Evolutionary conservation across 2,888 invertebrate species (phyloP), one percentile per base, ranked within the genome.

Genomic region (Listrodromus nycthemerus): DNA sequence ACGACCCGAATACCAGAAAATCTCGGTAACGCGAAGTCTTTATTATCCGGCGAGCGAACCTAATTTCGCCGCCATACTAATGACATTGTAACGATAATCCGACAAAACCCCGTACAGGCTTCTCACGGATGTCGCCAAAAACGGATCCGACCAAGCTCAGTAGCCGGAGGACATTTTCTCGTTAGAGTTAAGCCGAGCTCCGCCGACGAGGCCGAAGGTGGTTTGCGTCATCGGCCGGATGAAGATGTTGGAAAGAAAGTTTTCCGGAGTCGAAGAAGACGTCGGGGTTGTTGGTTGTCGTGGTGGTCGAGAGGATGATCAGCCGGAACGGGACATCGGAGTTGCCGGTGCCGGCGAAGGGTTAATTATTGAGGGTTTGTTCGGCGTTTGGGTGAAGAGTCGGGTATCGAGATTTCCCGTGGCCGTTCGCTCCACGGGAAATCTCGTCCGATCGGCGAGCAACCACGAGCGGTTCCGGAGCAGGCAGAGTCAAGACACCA

Each of bases 21-120:
- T 77, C 73, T 45, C 79, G 66, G 71, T 63, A 79, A 74, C 55
- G 48, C 78, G 61, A 67, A n/a, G 70, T 83, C 80, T 80, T 45
- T 82, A 84, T 84, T 83, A 80, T 61, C 65, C 58, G 10, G n/a
- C 50, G 50, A 48, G 66, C 66, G 30, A 82, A 84, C 77, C 85
- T 87, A 86, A 87, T 87, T 87, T 86, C 80, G 74, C 45, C 67
- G 33, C 30, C 61, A 30, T 58, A 45, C 85, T 88, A 88, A 88
- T 87, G 86, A 86, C 85, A 88, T 82, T 86, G 83, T 86, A 83
- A 87, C 77, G 83, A 88, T 85, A 84, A 87, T 86, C 84, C 84
- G 52, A 6, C 2, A n/a, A 48, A 41, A 65, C 41, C 73, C 76
- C 69, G 16, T 45, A 27, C 50, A 19, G 30, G 21, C 30, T 16